Percentiles rank a stretch among this genome's conserved stretches.
Evolutionary conservation across 2,888 invertebrate genomes (phyloP).

Genomic region (Tipula unca): DNA sequence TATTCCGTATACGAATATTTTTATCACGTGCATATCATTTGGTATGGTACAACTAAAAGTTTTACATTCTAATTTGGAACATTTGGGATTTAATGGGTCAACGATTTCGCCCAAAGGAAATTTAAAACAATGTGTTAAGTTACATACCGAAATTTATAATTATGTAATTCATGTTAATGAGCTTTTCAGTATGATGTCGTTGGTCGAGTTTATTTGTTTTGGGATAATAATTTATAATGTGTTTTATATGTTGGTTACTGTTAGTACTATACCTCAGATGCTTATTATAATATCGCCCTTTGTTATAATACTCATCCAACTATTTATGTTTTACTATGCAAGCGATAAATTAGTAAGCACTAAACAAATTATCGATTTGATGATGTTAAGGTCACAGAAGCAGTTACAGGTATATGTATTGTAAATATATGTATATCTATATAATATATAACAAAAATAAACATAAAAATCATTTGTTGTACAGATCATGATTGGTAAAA

Average conservation of each 20-base stretch:
- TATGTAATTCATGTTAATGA: no score
- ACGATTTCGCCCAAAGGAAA: no score
- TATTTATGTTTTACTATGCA: slow-evolving; percentile 37
- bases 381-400: slow-evolving; percentile 34
- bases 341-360: slow-evolving; percentile 35
- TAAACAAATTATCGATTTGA: slow-evolving; percentile 32
- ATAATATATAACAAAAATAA: no score
- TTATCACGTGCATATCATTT: not conserved
- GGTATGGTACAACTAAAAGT: not conserved
- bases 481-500: slow-evolving; percentile 30
- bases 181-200: slow-evolving; percentile 25
- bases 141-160: no score
- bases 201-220: slow-evolving; percentile 33
- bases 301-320: slow-evolving; percentile 22
- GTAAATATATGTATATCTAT: no score
- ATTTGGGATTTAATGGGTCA: no score
- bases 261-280: no score
- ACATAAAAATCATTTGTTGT: not conserved
- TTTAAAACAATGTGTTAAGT: no score
- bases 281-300: no score
- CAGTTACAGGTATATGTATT: slow-evolving; percentile 32
- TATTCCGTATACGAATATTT: not conserved
- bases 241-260: no score
- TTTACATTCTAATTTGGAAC: no score
- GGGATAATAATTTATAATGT: no score